Evolutionary conservation across 2,797 vertebrate genomes (phyloP).

Genomic region (Arrhamphus sclerolepis): DNA sequence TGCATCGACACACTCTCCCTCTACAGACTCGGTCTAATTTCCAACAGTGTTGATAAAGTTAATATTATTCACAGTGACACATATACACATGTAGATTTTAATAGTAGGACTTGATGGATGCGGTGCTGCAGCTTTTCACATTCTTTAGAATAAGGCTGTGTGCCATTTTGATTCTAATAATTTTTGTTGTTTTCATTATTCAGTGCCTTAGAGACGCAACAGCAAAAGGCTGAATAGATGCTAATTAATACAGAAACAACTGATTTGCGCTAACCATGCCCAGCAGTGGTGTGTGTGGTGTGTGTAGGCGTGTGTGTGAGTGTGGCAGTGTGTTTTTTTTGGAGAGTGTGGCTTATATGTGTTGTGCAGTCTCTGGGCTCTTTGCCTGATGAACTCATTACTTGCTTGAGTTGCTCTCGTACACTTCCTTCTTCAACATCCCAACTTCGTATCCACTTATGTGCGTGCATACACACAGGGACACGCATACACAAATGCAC

Average conservation of each 20-base stretch:
- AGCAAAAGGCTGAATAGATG: constrained; percentile 55
- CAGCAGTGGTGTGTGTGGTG: constrained; percentile 26
- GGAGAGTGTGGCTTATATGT: constrained; percentile 10
- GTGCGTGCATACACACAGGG: neutral
- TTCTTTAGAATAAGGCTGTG: constrained; percentile 10
- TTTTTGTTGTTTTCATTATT: constrained; percentile 57
- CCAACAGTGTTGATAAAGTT: constrained; percentile 1
- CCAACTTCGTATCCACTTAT: constrained; percentile 22
- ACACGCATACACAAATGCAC: constrained; percentile 21
- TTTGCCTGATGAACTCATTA: constrained; percentile 68
- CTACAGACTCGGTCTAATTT: neutral
- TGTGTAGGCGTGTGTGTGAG: constrained; percentile 5
- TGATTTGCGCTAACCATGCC: constrained; percentile 50
- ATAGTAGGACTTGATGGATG: constrained; percentile 23
- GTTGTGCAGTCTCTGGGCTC: constrained; percentile 47
- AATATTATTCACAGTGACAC: neutral
- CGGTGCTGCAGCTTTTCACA: constrained; percentile 6
- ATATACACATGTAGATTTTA: constrained; percentile 5
- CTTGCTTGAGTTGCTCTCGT: constrained; percentile 56
- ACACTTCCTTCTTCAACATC: constrained; percentile 28
- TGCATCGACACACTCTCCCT: constrained; percentile 1
- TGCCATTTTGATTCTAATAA: constrained; percentile 1
- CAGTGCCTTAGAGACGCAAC: constrained; percentile 40
- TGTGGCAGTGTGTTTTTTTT: constrained; percentile 3
- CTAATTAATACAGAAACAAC: constrained; percentile 71